Base-by-base conservation (phyloP, 92 coral and sea anemone species). In the Paramuricea clavata region DNA sequence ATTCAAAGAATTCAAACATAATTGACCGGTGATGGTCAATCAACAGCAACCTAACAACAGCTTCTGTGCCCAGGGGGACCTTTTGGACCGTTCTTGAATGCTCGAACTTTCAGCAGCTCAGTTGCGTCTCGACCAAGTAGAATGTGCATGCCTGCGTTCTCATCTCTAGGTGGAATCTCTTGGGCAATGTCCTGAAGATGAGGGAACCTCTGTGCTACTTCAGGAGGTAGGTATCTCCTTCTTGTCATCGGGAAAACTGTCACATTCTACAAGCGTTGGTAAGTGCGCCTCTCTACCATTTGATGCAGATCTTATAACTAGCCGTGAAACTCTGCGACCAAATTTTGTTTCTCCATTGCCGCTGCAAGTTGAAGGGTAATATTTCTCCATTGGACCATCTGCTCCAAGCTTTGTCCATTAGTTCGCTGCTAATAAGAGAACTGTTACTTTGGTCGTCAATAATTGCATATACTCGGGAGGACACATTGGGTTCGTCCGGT, bases 331-430 rank as follows among this genome's bases (percentile, higher is more conserved):
- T 26, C 91, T 56, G 15, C 91, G 83, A 13, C 91, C 89, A 77
- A 76, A 84, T 64, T 69, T 87, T 23, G 27, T 59, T 50, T 88
- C 87, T 35, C 27, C 78, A 23, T 88, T 87, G 50, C 81, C 72
- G 61, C 89, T 83, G 86, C 91, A 88, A 62, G 85, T 88, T 33
- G 91, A 72, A 39, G 73, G 60, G 90, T 78, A 87, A 74, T 90
- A 90, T 54, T 76, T 87, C 44, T 76, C 91, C 83, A 0, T 17
- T 21, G 89, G 89, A 8, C 83, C 81, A 19, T 69, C 83, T 36
- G 89, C 93, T 82, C 91, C 87, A 10, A 91, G 91, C 70, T n/a
- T 76, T 35, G 69, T 91, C 89, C 9, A 91, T 91, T 32, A 91
- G 69, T 43, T 91, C 74, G 78, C 91, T 87, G 75, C 81, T 87